These are phyloP conservation scores for Drosophila repletoides DNA, from an alignment of 1,140 invertebrate genomes.

Conservation along the genomic window DNA sequence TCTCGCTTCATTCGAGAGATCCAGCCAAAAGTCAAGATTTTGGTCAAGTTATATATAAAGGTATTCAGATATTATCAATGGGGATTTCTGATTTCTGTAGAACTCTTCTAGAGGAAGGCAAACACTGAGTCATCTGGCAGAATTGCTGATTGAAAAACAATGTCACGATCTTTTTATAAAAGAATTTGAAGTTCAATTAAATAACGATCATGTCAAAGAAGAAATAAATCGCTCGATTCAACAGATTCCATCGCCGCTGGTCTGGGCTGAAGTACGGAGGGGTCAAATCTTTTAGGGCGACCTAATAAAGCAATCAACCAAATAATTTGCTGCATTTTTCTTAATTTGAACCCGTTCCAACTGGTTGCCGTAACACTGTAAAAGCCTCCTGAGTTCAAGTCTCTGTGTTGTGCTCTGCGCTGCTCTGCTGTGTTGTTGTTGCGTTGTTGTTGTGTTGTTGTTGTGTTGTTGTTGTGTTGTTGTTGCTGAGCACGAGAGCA, in stretches of 20 bases:
- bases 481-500: constrained; percentile 34
- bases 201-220: constrained; percentile 55
- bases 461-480: constrained; percentile 19
- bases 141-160: constrained; percentile 22
- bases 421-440: constrained; percentile 30
- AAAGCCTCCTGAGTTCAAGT: constrained; percentile 19
- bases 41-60: too few relatives aligned
- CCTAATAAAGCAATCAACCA: constrained; percentile 44
- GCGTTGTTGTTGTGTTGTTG: constrained; percentile 16
- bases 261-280: constrained; percentile 15
- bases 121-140: neutral
- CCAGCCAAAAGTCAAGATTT: too few relatives aligned
- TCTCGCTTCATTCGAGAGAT: too few relatives aligned
- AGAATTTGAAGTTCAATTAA: constrained; percentile 64
- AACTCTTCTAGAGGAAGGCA: too few relatives aligned
- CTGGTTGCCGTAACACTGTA: constrained; percentile 48
- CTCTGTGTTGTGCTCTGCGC: constrained; percentile 19
- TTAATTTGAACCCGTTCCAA: constrained; percentile 38
- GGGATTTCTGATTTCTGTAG: too few relatives aligned
- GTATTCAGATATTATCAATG: too few relatives aligned
- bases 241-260: constrained; percentile 21
- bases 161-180: constrained; percentile 6
- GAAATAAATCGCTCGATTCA: constrained; percentile 50
- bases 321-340: constrained; percentile 9
- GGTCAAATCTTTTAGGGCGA: constrained; percentile 51